Percentiles rank a stretch among this genome's conserved stretches.
phyloP scores from a whole-genome alignment of 2,888 invertebrate species.

The Chromoteleia sp. region DNA sequence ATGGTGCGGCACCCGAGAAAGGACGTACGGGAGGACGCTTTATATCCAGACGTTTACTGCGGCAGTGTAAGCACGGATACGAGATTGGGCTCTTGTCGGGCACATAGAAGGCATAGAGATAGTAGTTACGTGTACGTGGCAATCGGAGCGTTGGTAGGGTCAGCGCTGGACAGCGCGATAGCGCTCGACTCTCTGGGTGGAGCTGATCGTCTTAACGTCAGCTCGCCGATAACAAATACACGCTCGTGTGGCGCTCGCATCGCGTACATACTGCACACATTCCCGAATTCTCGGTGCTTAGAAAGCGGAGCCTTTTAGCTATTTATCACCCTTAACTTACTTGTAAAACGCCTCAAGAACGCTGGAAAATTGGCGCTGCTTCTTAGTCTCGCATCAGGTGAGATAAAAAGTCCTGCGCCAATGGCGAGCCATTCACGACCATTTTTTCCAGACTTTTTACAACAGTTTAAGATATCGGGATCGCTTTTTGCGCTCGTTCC shows the following conservation, averaged over 20 bases:
- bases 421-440: conserved; percentile 29
- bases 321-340: conserved; percentile 69
- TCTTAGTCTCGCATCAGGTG: conserved; percentile 61
- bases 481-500: too few relatives aligned
- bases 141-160: conserved; percentile 70
- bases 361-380: conserved; percentile 63
- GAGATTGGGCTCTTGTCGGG: conserved; percentile 61
- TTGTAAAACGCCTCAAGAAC: conserved; percentile 65
- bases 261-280: conserved; percentile 46
- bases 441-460: conserved; percentile 33
- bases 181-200: conserved; percentile 76
- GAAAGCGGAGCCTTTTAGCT: conserved; percentile 56
- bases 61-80: conserved; percentile 59
- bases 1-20: conserved; percentile 63
- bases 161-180: conserved; percentile 81
- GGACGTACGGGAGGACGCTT: conserved; percentile 51
- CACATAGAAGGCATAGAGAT: conserved; percentile 59
- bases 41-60: conserved; percentile 62
- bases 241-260: conserved; percentile 23
- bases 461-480: conserved; percentile 29
- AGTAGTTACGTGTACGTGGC: conserved; percentile 63
- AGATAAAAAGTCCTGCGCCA: conserved; percentile 62
- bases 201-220: conserved; percentile 72
- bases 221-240: conserved; percentile 67
- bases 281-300: conserved; percentile 54